A percentile compares a stretch with the other conserved stretches of the same genome.
Evolutionary conservation across 2,797 vertebrate genomes (phyloP).

Genomic region (Eulemur rubriventer): DNA sequence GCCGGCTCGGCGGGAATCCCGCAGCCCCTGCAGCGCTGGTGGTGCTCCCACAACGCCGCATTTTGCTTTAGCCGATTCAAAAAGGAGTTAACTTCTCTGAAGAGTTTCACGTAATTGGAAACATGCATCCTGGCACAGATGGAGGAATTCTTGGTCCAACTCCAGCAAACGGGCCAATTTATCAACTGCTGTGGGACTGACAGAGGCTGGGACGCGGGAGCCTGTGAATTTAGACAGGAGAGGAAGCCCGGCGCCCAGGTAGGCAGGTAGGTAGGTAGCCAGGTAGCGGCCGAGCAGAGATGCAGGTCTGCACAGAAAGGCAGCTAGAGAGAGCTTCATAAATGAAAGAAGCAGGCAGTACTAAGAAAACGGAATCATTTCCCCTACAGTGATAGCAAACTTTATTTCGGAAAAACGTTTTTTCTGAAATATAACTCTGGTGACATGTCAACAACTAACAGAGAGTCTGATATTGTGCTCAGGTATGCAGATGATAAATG

Average conservation of each 20-base stretch:
- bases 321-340: not conserved
- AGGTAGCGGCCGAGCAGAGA: not conserved
- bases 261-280: not conserved
- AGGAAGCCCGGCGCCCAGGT: not conserved
- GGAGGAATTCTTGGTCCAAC: constrained; percentile 72
- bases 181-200: constrained; percentile 16
- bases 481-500: not conserved
- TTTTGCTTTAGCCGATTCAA: constrained; percentile 54
- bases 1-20: not conserved
- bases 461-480: not conserved
- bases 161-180: constrained; percentile 69
- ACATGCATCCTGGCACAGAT: constrained; percentile 73
- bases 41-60: not conserved
- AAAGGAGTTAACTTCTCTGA: constrained; percentile 65
- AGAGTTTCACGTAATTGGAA: constrained; percentile 74
- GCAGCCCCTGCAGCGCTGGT: not conserved
- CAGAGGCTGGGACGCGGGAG: not conserved
- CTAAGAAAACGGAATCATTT: not conserved
- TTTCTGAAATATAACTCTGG: not conserved
- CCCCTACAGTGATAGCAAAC: not conserved
- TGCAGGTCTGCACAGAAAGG: not conserved
- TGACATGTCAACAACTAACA: not conserved
- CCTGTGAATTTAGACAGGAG: not conserved
- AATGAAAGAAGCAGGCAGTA: not conserved
- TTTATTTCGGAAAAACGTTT: not conserved